Evolutionary conservation across 2,113 vertebrate genomes (phyloP).

Genomic region (Meriones unguiculatus): DNA sequence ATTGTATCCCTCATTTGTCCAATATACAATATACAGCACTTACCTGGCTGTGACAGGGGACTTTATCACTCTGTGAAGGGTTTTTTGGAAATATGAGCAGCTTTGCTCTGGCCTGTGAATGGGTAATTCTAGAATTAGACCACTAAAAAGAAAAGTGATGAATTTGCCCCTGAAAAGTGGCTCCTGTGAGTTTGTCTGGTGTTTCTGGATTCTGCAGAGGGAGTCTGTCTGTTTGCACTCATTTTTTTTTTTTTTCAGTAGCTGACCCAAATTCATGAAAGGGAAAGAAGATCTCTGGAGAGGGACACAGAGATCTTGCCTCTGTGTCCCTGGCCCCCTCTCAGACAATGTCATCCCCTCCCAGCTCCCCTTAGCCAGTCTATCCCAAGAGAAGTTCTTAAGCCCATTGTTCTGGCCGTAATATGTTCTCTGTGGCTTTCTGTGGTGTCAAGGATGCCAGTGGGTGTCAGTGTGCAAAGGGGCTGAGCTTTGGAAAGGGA

Average conservation of each 20-base stretch:
- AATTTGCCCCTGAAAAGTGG: background rate
- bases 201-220: background rate
- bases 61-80: background rate
- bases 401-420: background rate
- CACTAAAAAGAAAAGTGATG: background rate
- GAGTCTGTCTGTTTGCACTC: background rate
- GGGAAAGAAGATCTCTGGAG: too few relatives aligned
- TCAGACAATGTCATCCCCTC: background rate
- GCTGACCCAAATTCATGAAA: background rate
- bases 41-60: background rate
- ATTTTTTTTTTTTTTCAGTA: background rate
- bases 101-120: background rate
- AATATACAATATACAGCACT: background rate
- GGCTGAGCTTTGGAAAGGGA: background rate
- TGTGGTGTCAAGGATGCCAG: too few relatives aligned
- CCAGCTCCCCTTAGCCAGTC: background rate
- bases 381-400: background rate
- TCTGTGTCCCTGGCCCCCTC: background rate
- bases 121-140: background rate
- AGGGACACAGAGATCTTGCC: too few relatives aligned
- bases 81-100: background rate
- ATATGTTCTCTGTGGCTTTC: background rate
- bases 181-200: background rate
- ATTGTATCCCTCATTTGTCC: background rate
- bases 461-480: background rate